Percentiles rank a stretch among this genome's conserved stretches.
Conservation (phyloP, 2,113 vertebrate genomes). For the Chloroceryle aenea region DNA sequence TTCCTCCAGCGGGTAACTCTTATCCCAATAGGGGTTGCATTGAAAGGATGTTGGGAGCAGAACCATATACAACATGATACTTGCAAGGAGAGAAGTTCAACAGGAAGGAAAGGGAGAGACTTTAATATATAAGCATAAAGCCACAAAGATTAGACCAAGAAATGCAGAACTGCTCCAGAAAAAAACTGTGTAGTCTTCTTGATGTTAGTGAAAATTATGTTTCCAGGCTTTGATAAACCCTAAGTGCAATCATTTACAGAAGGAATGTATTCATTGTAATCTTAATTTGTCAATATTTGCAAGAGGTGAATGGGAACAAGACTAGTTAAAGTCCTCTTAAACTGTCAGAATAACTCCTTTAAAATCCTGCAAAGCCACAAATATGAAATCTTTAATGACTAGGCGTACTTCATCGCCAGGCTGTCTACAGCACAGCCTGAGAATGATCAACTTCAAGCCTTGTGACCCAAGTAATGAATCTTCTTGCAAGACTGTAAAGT, state of each 20-base stretch:
- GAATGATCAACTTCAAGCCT: conserved; percentile 30
- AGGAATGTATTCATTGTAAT: not conserved
- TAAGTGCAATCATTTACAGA: not conserved
- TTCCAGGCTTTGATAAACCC: not conserved
- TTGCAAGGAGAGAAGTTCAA: not conserved
- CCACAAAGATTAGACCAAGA: not conserved
- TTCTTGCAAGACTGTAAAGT: conserved; percentile 20
- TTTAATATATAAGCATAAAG: not conserved
- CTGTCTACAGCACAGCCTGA: conserved; percentile 49
- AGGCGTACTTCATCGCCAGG: not conserved
- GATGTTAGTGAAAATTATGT: not conserved
- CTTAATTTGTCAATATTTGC: not conserved
- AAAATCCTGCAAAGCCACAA: conserved; percentile 43
- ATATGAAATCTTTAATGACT: not conserved
- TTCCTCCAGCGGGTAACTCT: conserved; percentile 2
- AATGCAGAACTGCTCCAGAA: not conserved
- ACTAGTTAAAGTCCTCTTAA: not conserved
- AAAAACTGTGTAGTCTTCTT: not conserved
- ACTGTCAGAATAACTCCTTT: not conserved
- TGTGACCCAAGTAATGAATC: conserved; percentile 48
- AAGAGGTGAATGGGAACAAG: not conserved
- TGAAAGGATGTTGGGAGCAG: not conserved
- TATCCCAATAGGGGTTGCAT: not conserved
- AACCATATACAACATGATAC: not conserved
- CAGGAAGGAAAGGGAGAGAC: conserved; percentile 52